These are phyloP conservation scores for Craseonycteris thonglongyai DNA, from an alignment of 2,113 vertebrate genomes.

Conservation along the genomic window DNA sequence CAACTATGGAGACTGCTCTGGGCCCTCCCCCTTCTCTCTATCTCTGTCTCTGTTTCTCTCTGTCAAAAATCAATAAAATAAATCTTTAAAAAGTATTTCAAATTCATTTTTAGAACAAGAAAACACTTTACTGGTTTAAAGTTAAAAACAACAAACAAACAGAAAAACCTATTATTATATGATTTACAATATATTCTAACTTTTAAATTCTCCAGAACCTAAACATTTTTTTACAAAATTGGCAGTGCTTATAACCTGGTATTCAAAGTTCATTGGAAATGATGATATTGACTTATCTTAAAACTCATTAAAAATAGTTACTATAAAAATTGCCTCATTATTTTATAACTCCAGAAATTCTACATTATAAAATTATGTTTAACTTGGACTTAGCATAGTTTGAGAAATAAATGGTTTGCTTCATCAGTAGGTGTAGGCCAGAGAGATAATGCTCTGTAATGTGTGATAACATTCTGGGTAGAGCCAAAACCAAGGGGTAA, in stretches of 20 bases:
- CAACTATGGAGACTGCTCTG: no score
- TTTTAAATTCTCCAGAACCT: neutral
- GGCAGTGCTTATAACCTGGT: neutral
- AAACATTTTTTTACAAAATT: neutral
- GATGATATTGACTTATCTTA: slow-evolving; percentile 21
- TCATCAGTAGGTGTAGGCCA: neutral
- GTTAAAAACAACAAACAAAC: neutral
- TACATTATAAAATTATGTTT: neutral
- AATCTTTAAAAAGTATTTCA: neutral
- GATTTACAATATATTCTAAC: neutral
- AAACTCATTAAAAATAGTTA: neutral
- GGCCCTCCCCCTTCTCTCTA: no score
- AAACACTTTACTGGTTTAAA: neutral
- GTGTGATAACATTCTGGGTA: neutral
- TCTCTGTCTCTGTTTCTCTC: no score
- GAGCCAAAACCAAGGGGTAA: neutral
- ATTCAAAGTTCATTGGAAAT: neutral
- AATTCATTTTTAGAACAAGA: neutral
- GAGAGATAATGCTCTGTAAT: neutral
- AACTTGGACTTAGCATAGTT: neutral
- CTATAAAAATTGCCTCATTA: neutral
- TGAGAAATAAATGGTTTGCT: neutral
- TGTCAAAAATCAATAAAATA: no score
- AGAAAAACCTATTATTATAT: neutral
- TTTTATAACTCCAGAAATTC: neutral